phyloP scores from a whole-genome alignment of 2,888 invertebrate genomes.

The Oscheius myriophilus region DNA sequence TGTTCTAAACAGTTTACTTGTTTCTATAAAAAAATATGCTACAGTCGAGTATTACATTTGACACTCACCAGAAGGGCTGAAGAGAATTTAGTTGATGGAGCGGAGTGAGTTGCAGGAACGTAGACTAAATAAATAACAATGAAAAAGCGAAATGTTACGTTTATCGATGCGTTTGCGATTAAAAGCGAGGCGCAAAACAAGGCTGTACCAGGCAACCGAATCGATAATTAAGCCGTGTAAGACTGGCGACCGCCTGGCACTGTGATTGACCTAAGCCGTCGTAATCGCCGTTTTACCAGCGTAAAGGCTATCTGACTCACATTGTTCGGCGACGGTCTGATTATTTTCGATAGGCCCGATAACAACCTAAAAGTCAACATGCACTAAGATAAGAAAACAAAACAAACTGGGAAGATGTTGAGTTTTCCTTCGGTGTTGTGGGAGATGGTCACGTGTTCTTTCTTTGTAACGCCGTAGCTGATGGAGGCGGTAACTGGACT shows the following conservation, averaged over 20 bases:
- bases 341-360: neutral
- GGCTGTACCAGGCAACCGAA: no score
- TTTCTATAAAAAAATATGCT: no score
- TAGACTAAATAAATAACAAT: conserved; percentile 10
- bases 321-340: conserved; percentile 9
- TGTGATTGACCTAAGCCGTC: no score
- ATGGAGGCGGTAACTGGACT: conserved; percentile 31
- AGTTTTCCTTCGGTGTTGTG: neutral
- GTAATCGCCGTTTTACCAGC: no score
- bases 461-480: conserved; percentile 63
- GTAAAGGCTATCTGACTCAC: neutral
- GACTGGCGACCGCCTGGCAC: no score
- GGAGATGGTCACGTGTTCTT: neutral
- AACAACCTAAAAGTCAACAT: neutral
- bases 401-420: neutral
- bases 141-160: neutral
- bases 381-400: neutral
- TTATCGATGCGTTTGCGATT: no score
- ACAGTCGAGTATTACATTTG: no score
- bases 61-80: conserved; percentile 13
- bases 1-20: no score
- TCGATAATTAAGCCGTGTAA: no score
- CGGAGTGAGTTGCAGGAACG: conserved; percentile 15
- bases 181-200: no score
- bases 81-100: conserved; percentile 4